Base-by-base conservation (phyloP, 1,140 invertebrate genomes). In the Maniola jurtina region DNA sequence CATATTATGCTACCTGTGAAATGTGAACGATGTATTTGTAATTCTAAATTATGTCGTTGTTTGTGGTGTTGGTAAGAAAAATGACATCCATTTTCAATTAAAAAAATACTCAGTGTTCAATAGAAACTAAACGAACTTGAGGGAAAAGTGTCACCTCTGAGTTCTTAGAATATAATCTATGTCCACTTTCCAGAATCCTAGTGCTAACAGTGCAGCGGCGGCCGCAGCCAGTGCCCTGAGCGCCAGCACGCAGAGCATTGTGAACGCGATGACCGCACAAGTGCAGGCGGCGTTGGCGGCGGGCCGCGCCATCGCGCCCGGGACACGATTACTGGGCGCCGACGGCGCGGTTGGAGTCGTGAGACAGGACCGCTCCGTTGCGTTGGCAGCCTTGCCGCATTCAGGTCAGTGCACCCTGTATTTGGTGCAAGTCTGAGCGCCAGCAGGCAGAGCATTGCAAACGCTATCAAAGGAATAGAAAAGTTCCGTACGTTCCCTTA, bases 341-440 rank as follows among this genome's bases (percentile, higher is more conserved):
- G 93, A 94, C 78, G 94, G 94, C 6, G 92, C 93, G n/a, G 85
- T 94, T 14, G 94, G 94, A 36, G 92, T 94, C 40, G 93, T 95
- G 36, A 92, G 93, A 0, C 91, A 92, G 5, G 94, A 94, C 64
- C 94, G 94, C 72, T 92, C 92, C 25, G 93, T 94, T 14, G 92
- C 93, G 33, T 92, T 94, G 33, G 92, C 93, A 62, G 92, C 93
- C 4, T 70, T 83, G 67, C 83, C 85, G 91, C 93, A 66, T 83
- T 91, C 16, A 81, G 91, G 66, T 93, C 92, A 70, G 87, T 90
- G 16, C 10, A 34, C 25, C 25, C 25, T 2, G 25, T 25, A 4
- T 25, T 1, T 25, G 25, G 1, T 2, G 25, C 25, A 25, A 25
- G 25, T 25, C 25, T 65, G 71, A 63, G 64, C 47, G 70, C 70